Conservation (phyloP, 1,140 invertebrate genomes). For the Acyrthosiphon pisum region DNA sequence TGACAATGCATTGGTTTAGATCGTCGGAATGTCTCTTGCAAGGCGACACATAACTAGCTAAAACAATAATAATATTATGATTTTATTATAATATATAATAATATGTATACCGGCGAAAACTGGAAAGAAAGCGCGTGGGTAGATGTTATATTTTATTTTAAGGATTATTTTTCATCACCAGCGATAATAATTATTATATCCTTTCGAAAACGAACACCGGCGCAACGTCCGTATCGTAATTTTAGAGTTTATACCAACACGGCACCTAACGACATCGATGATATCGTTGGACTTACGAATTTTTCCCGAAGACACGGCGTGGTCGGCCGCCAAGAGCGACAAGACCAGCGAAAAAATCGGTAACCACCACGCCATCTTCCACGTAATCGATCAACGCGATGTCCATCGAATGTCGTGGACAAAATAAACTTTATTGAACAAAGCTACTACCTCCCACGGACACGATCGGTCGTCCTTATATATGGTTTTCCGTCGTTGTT, state of each 20-base stretch:
- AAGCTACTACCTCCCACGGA: background rate
- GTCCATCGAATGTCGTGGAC: background rate
- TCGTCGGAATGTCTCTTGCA: background rate
- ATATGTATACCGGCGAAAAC: background rate
- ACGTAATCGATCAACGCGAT: background rate
- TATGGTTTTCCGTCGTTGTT: background rate
- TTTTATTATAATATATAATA: background rate
- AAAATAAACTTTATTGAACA: too few relatives aligned
- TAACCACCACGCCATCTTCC: background rate
- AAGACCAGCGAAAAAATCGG: background rate
- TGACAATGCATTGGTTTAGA: conserved; percentile 24
- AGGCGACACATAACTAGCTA: conserved; percentile 33
- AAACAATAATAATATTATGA: background rate
- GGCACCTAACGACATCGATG: too few relatives aligned
- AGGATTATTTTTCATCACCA: background rate
- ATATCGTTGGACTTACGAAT: background rate
- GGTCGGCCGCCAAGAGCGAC: background rate
- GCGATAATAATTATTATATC: background rate
- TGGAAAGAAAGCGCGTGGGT: background rate
- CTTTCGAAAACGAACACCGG: background rate
- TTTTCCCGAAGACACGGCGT: background rate
- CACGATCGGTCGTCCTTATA: background rate
- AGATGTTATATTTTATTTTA: background rate
- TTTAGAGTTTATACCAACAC: too few relatives aligned
- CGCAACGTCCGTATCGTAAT: too few relatives aligned